Evolutionary conservation across 2,113 vertebrate genomes (phyloP).

Genomic region (Ophiodon elongatus): DNA sequence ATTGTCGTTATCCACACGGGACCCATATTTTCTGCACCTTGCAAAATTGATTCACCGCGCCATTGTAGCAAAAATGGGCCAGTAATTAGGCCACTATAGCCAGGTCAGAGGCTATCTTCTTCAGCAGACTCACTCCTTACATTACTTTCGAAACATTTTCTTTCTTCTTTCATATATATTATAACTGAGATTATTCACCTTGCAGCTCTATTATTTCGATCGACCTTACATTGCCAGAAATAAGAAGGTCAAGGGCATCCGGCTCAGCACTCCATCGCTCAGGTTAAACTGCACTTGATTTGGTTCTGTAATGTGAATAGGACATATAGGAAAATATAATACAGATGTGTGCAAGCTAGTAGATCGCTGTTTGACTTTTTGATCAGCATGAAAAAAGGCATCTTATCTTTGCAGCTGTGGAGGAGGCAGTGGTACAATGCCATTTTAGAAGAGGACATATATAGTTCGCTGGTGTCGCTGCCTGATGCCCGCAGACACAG

Average conservation of each 20-base stretch:
- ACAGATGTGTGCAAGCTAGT: not conserved
- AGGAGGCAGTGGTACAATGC: slow-evolving; percentile 27
- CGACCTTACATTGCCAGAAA: slow-evolving; percentile 4
- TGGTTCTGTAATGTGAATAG: not conserved
- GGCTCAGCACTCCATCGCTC: not conserved
- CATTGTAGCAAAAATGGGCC: slow-evolving; percentile 42
- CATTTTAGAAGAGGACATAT: slow-evolving; percentile 38
- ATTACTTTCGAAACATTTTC: slow-evolving; percentile 4
- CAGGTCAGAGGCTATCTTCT: slow-evolving; percentile 46
- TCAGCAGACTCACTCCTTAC: slow-evolving; percentile 38
- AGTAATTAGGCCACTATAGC: slow-evolving; percentile 45
- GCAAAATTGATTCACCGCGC: slow-evolving; percentile 59
- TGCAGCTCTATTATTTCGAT: slow-evolving; percentile 30
- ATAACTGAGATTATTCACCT: slow-evolving; percentile 1
- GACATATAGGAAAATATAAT: not conserved
- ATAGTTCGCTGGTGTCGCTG: slow-evolving; percentile 20
- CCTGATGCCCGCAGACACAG: slow-evolving; percentile 66
- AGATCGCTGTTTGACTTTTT: slow-evolving; percentile 3
- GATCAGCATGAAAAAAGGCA: slow-evolving; percentile 8
- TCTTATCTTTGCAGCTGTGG: slow-evolving; percentile 1
- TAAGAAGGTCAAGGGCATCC: not conserved
- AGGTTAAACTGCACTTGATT: not conserved
- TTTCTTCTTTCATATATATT: slow-evolving; percentile 21
- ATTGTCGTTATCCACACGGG: slow-evolving; percentile 53
- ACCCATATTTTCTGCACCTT: slow-evolving; percentile 54